phyloP scores from a whole-genome alignment of 2,113 vertebrate species.

The Seriola dumerili region DNA sequence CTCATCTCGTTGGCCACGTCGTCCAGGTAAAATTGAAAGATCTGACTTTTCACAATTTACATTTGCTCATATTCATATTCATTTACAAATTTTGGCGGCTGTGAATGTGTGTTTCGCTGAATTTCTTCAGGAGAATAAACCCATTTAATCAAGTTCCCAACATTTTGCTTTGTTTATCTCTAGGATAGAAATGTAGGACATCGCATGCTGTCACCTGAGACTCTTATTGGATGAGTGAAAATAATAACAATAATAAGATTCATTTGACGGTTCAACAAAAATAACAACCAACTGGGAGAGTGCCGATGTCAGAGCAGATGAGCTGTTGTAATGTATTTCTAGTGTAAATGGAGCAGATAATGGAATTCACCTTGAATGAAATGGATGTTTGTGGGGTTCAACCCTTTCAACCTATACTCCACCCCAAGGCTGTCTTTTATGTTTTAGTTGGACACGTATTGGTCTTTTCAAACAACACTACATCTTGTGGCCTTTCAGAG shows the following conservation, averaged over 20 bases:
- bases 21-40: slow-evolving; percentile 88
- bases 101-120: neutral
- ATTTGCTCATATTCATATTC: neutral
- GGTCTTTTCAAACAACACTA: neutral
- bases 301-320: neutral
- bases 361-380: slow-evolving; percentile 11
- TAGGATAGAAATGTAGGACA: neutral
- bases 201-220: too few relatives aligned
- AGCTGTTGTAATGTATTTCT: neutral
- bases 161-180: neutral
- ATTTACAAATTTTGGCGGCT: neutral
- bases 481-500: neutral
- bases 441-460: neutral
- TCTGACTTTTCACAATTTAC: neutral
- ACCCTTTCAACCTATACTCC: neutral
- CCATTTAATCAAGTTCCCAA: neutral
- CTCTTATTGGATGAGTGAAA: neutral
- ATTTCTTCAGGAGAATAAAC: neutral
- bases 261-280: neutral
- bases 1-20: slow-evolving; percentile 97
- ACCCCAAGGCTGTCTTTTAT: neutral
- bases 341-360: neutral
- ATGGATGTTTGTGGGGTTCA: slow-evolving; percentile 6
- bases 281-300: neutral
- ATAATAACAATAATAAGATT: neutral